Evolutionary conservation across 2,113 vertebrate genomes (phyloP).

Genomic region (Theristicus caerulescens): DNA sequence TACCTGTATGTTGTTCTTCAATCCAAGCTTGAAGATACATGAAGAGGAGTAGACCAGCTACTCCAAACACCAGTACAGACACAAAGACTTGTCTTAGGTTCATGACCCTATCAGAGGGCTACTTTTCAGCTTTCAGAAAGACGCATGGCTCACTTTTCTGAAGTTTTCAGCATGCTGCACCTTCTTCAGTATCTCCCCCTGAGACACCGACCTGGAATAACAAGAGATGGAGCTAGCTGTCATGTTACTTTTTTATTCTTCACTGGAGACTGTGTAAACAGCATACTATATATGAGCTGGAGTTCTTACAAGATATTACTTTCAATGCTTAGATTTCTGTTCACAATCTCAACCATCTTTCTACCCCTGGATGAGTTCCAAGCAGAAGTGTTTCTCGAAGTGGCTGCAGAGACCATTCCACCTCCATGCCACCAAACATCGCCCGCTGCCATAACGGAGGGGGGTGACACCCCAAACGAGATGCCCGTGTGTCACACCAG

Average conservation of each 20-base stretch:
- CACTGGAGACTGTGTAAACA: background rate
- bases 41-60: conserved; percentile 76
- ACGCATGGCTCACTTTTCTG: background rate
- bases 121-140: conserved; percentile 51
- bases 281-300: background rate
- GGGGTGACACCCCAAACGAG: background rate
- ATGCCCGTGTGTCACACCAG: background rate
- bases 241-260: background rate
- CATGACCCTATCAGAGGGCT: conserved; percentile 71
- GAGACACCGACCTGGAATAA: conserved; percentile 52
- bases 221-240: background rate
- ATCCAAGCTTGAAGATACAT: conserved; percentile 76
- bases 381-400: rapidly evolving
- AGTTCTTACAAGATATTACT: background rate
- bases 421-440: background rate
- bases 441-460: rapidly evolving
- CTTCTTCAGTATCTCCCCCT: background rate
- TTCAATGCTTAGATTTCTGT: background rate
- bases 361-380: background rate
- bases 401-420: background rate
- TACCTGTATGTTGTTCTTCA: conserved; percentile 74
- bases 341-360: background rate
- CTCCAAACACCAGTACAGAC: conserved; percentile 74
- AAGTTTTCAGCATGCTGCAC: background rate
- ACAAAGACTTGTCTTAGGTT: conserved; percentile 74